phyloP scores from a whole-genome alignment of 2,888 invertebrate genomes.

The Lymantria monacha region DNA sequence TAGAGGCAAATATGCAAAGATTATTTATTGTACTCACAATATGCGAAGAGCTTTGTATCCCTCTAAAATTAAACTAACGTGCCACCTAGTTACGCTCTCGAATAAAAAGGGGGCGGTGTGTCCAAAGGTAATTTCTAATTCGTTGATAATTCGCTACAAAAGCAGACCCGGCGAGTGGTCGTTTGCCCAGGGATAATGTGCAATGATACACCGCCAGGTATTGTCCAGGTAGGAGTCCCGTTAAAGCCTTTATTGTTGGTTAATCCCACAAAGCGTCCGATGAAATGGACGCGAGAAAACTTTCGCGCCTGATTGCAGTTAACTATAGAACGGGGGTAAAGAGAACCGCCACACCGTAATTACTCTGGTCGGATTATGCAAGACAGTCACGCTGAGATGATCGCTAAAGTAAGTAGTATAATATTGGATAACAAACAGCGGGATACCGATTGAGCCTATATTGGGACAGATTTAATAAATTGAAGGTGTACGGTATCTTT shows the following conservation, averaged over 20 bases:
- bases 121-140: constrained; percentile 70
- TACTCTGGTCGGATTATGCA: constrained; percentile 68
- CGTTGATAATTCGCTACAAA: constrained; percentile 76
- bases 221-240: constrained; percentile 63
- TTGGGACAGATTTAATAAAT: constrained; percentile 39
- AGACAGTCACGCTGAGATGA: constrained; percentile 59
- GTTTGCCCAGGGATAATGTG: constrained; percentile 66
- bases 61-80: constrained; percentile 45
- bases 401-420: constrained; percentile 53
- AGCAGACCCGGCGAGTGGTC: constrained; percentile 50
- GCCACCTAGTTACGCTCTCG: constrained; percentile 78
- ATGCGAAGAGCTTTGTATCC: constrained; percentile 29
- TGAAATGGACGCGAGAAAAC: constrained; percentile 64
- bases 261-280: constrained; percentile 75
- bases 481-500: constrained; percentile 28
- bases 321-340: constrained; percentile 57
- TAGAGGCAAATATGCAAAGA: constrained; percentile 38
- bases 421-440: constrained; percentile 70
- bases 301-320: constrained; percentile 77
- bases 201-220: constrained; percentile 70
- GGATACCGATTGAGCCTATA: constrained; percentile 43
- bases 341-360: constrained; percentile 65
- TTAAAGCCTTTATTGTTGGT: constrained; percentile 69
- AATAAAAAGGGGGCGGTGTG: constrained; percentile 55
- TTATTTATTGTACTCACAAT: constrained; percentile 31